phyloP scores from a whole-genome alignment of 2,797 vertebrate genomes.

The Urocyon cinereoargenteus region DNA sequence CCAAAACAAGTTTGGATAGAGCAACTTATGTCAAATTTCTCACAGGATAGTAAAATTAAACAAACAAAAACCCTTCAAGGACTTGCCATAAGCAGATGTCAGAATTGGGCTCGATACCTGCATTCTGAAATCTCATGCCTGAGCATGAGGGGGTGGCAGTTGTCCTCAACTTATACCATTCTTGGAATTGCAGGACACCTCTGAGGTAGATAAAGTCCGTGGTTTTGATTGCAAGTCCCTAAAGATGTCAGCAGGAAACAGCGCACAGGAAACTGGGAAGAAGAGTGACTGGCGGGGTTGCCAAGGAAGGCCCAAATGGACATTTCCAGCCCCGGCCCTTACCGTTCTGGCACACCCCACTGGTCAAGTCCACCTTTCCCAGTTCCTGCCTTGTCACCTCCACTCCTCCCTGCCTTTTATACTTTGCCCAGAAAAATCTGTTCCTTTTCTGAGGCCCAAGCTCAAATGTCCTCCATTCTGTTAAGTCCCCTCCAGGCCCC shows the following conservation, averaged over 20 bases:
- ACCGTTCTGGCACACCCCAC: rapidly evolving
- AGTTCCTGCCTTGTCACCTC: neutral
- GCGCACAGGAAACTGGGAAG: neutral
- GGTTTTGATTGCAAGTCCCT: neutral
- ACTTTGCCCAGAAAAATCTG: neutral
- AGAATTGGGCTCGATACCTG: neutral
- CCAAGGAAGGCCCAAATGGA: rapidly evolving
- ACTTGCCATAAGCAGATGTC: neutral
- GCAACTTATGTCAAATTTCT: conserved; percentile 5
- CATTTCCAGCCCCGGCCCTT: neutral
- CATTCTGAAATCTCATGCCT: neutral
- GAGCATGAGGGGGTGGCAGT: neutral
- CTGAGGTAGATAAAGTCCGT: neutral
- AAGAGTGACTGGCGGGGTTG: too few species aligned
- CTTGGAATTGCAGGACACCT: neutral
- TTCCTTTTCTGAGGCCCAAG: neutral
- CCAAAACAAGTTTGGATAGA: neutral
- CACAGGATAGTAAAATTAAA: neutral
- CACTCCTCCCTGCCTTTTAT: neutral
- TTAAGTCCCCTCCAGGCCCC: neutral
- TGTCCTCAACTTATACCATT: neutral
- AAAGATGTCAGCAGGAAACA: neutral
- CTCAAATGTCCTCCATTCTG: neutral
- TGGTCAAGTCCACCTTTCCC: neutral
- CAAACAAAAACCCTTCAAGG: neutral